A percentile compares a stretch with the other conserved stretches of the same genome.
Conservation (phyloP, 2,888 invertebrate genomes). For the Acleris holmiana region DNA sequence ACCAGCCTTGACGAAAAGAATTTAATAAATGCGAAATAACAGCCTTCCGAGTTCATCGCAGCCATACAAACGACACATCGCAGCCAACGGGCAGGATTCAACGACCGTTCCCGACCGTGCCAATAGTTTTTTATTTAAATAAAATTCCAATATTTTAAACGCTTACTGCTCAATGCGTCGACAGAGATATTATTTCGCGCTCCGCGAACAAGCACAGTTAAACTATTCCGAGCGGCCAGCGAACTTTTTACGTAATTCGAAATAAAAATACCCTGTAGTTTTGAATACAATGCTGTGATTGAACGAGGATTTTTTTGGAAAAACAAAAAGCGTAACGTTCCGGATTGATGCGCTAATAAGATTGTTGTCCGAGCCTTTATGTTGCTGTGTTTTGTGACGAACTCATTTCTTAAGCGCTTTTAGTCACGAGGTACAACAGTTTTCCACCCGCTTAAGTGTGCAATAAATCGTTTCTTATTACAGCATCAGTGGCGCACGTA, state of each 20-base stretch:
- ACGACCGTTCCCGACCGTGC: conserved; percentile 42
- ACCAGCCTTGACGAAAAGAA: conserved; percentile 71
- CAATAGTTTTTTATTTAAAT: conserved; percentile 71
- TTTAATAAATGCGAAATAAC: conserved; percentile 76
- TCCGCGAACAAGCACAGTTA: conserved; percentile 43
- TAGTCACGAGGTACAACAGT: conserved; percentile 55
- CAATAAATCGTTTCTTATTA: conserved; percentile 65
- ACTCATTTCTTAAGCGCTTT: conserved; percentile 54
- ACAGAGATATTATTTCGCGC: conserved; percentile 58
- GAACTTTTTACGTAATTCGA: conserved; percentile 32
- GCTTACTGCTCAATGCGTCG: conserved; percentile 56
- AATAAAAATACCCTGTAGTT: conserved; percentile 29
- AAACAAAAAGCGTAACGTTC: conserved; percentile 12
- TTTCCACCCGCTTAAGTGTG: conserved; percentile 59
- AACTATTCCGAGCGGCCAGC: conserved; percentile 22
- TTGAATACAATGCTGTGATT: conserved; percentile 22
- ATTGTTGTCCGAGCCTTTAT: conserved; percentile 14
- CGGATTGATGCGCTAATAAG: conserved; percentile 18
- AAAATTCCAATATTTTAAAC: conserved; percentile 68
- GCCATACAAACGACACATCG: conserved; percentile 51
- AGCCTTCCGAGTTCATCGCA: conserved; percentile 55
- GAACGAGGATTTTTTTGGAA: conserved; percentile 16
- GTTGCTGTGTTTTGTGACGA: conserved; percentile 45
- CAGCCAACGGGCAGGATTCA: conserved; percentile 30
- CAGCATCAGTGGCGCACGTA: conserved; percentile 56